Conservation (phyloP, 2,888 invertebrate genomes). For the Druceiella hillmani region DNA sequence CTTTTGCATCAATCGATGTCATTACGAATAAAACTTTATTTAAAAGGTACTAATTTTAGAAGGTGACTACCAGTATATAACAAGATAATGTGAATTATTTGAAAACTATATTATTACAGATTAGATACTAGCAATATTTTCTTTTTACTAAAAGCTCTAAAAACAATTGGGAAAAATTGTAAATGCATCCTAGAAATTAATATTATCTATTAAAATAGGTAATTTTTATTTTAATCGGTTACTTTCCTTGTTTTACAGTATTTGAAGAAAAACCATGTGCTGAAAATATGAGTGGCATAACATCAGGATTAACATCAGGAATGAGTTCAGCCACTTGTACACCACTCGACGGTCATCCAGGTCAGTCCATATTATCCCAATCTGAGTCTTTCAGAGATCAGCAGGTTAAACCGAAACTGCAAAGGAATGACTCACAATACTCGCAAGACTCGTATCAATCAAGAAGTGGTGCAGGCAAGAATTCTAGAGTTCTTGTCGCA, state of each 20-base stretch:
- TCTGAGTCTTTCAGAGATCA: constrained; percentile 23
- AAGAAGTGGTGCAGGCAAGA: constrained; percentile 26
- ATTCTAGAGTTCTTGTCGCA: constrained; percentile 45
- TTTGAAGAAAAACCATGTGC: constrained; percentile 67
- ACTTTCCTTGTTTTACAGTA: constrained; percentile 43
- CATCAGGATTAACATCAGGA: constrained; percentile 39
- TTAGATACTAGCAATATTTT: no score
- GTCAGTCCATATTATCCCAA: constrained; percentile 19
- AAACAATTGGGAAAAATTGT: no score
- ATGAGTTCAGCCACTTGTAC: constrained; percentile 39
- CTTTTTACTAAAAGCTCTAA: no score
- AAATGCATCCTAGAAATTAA: no score
- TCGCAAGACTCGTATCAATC: constrained; percentile 30
- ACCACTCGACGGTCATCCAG: constrained; percentile 32
- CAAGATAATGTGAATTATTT: no score
- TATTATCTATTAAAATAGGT: no score
- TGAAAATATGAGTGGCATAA: constrained; percentile 47
- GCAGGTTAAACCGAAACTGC: constrained; percentile 28
- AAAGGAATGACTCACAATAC: constrained; percentile 43
- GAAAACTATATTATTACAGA: no score
- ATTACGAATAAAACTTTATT: no score
- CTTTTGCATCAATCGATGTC: no score
- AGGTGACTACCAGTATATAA: no score
- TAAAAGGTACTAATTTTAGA: no score
- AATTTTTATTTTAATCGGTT: background rate